Conservation (phyloP, 2,797 vertebrate genomes). For the Scolopax bukidnonensis region DNA sequence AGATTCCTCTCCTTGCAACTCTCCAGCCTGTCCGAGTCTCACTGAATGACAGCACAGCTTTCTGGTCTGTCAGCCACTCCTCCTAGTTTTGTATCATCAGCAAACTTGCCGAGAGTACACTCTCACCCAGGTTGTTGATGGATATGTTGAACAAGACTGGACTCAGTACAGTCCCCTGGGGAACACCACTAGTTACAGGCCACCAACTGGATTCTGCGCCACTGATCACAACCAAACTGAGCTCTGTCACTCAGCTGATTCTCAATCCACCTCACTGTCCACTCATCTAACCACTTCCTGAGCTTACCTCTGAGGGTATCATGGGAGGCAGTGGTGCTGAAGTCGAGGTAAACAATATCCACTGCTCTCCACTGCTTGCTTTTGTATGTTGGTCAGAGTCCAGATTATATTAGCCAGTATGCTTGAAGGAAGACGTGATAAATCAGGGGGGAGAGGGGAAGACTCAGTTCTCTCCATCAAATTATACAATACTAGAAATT, state of each 20-base stretch:
- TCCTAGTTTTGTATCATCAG: not conserved
- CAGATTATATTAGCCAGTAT: not conserved
- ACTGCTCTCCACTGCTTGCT: not conserved
- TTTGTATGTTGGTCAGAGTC: not conserved
- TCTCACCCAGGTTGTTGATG: not conserved
- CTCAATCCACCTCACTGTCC: not conserved
- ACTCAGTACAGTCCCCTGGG: not conserved
- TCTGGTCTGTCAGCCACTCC: not conserved
- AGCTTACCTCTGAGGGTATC: not conserved
- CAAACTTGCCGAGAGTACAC: not conserved
- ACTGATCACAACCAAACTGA: not conserved
- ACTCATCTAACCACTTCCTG: not conserved
- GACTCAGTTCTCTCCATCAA: not conserved
- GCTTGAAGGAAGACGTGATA: not conserved
- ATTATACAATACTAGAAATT: not conserved
- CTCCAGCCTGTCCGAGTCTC: not conserved
- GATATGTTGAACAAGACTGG: not conserved
- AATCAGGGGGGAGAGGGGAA: fast-evolving
- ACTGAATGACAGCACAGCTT: not conserved
- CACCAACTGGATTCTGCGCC: not conserved
- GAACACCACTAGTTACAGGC: not conserved
- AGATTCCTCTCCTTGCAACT: not conserved
- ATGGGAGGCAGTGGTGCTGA: not conserved
- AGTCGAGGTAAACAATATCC: not conserved
- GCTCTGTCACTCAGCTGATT: not conserved